A percentile compares a stretch with the other conserved stretches of the same genome.
Evolutionary conservation across 2,888 invertebrate genomes (phyloP).

Genomic region (Latrodectus elegans): DNA sequence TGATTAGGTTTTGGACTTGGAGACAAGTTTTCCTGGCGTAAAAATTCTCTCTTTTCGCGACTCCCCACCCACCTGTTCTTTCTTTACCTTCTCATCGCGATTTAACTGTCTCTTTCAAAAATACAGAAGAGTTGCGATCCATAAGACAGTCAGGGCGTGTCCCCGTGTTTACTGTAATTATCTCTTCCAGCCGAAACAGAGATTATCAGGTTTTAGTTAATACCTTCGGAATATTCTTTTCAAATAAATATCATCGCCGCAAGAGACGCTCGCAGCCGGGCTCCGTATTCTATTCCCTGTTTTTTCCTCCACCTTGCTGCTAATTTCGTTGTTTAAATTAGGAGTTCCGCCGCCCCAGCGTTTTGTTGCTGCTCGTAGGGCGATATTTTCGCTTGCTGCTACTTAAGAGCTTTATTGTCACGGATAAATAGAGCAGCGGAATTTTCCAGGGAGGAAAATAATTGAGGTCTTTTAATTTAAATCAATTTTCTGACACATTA

Average conservation of each 20-base stretch:
- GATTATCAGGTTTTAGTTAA: conserved; percentile 64
- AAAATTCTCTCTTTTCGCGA: conserved; percentile 42
- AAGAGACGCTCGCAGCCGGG: conserved; percentile 24
- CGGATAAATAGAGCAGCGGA: conserved; percentile 9
- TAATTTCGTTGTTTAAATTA: conserved; percentile 31
- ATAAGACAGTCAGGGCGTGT: neutral
- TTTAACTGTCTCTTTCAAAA: conserved; percentile 57
- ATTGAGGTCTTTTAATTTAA: conserved; percentile 58
- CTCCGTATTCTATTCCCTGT: conserved; percentile 3
- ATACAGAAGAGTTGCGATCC: conserved; percentile 7
- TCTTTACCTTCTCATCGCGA: conserved; percentile 44
- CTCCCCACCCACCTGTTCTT: conserved; percentile 13
- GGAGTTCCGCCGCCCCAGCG: neutral
- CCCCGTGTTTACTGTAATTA: conserved; percentile 66
- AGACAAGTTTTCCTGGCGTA: conserved; percentile 62
- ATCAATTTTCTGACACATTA: conserved; percentile 35
- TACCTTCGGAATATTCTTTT: conserved; percentile 62
- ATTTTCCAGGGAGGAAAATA: conserved; percentile 33
- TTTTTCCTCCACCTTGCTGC: neutral
- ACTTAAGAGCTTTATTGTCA: neutral
- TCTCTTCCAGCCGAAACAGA: conserved; percentile 56
- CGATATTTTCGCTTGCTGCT: conserved; percentile 7
- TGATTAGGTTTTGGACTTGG: conserved; percentile 69
- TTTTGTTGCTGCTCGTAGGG: conserved; percentile 22
- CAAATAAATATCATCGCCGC: conserved; percentile 65